Base-by-base conservation (phyloP, 2,113 vertebrate genomes). In the Ginglymostoma cirratum region DNA sequence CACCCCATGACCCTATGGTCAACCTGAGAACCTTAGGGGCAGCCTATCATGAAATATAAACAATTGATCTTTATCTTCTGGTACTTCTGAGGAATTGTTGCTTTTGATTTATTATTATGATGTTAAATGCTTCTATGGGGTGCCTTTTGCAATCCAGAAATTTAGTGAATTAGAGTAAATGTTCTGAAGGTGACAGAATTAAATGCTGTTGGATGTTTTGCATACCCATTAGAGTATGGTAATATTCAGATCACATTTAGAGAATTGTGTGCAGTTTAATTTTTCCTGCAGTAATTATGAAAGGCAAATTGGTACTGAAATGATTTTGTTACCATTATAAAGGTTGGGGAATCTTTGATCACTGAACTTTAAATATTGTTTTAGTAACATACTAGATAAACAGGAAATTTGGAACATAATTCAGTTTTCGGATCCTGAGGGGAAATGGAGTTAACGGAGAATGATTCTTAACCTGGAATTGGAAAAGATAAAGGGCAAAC, bases 281-380 rank as follows among this genome's bases (percentile, higher is more conserved):
- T n/a, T 93, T 93, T 93, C 30, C 38, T 34, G 66, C 34, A 65
- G 27, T 93, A 93, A n/a, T 66, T 93, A 93, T 38, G n/a, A 93
- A 93, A 93, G 34, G n/a, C 24, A 65, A 93, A 67, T 23, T 19
- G 5, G 17, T 15, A 3, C 55, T 93, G n/a, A 48, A 67, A 67
- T 93, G 7, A 72, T 72, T 72, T 27, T 8, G 70, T 8, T 93
- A 61, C 38, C 30, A 66, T 67, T 93, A 6, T 2, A 12, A 66
- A 66, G 0, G 52, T 48, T 85, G 17, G 15, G 2, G 83, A 42
- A 0, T 55, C 21, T 89, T 89, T 89, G 52, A 30, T 55, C 48
- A 55, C 2, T 89, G 86, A 55, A 48, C 2, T 55, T 48, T 48
- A 89, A 55, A 55, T 89, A 89, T 89, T 55, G 2, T 24, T 89